phyloP scores from a whole-genome alignment of 23 tunicate genomes.

The Styela clava region DNA sequence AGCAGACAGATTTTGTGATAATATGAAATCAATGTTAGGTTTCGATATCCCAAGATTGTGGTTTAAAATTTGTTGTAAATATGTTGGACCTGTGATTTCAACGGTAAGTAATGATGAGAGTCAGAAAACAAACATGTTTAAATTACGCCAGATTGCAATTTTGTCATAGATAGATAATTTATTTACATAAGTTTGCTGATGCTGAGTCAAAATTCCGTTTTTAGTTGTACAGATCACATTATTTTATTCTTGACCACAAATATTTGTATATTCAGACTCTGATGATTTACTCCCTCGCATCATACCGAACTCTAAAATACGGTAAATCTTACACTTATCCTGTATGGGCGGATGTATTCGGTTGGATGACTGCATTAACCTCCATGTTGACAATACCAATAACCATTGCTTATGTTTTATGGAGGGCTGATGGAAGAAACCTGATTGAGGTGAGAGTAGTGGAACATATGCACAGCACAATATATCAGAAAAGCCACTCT shows the following conservation, averaged over 20 bases:
- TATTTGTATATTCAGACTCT: conserved; percentile 25
- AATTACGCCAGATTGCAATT: background rate
- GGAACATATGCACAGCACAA: too few species aligned
- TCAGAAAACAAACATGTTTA: background rate
- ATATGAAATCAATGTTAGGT: conserved; percentile 13
- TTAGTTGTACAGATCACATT: too few species aligned
- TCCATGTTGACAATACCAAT: conserved; percentile 3
- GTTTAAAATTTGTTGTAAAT: conserved; percentile 9
- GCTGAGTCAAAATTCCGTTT: too few species aligned
- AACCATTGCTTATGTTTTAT: background rate
- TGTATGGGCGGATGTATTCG: conserved; percentile 51
- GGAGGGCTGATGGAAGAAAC: background rate
- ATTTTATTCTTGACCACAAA: too few species aligned
- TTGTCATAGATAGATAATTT: background rate
- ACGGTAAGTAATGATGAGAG: conserved; percentile 4
- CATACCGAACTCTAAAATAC: conserved; percentile 23
- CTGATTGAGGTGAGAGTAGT: background rate
- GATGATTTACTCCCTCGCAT: conserved; percentile 26
- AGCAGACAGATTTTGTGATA: conserved; percentile 20
- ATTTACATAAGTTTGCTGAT: too few species aligned
- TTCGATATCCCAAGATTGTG: background rate
- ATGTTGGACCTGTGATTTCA: conserved; percentile 3
- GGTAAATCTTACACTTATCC: conserved; percentile 41
- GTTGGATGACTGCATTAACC: conserved; percentile 42
- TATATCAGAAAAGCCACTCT: too few species aligned